These are phyloP conservation scores for Rostratula benghalensis DNA, from an alignment of 2,113 vertebrate species.

Conservation along the genomic window DNA sequence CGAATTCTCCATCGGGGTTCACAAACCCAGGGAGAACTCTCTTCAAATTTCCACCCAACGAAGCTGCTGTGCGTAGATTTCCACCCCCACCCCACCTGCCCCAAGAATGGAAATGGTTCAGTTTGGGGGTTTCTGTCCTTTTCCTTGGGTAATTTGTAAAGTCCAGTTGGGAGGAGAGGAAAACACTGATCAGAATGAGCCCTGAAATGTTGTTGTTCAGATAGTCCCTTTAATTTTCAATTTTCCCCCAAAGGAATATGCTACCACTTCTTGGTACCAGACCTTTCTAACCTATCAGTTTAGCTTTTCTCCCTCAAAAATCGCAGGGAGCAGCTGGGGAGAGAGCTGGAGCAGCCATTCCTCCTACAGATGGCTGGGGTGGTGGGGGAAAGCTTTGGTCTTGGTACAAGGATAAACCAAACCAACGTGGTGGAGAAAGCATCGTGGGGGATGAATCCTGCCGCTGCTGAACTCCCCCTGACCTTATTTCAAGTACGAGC, in stretches of 20 bases:
- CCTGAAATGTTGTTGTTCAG: background rate
- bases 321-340: background rate
- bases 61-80: background rate
- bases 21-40: accelerated
- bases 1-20: accelerated
- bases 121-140: background rate
- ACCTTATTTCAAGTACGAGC: background rate
- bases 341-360: background rate
- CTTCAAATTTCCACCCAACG: background rate
- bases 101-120: accelerated
- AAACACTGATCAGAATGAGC: background rate
- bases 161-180: accelerated
- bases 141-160: background rate
- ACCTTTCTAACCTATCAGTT: background rate
- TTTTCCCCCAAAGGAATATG: background rate
- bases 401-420: background rate
- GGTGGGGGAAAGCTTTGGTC: background rate
- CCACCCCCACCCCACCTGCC: accelerated
- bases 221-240: accelerated
- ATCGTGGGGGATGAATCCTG: background rate
- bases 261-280: accelerated
- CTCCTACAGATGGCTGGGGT: background rate
- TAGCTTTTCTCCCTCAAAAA: background rate
- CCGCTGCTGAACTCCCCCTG: constrained; percentile 32
- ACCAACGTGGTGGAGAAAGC: background rate